Conservation (phyloP, 2,797 vertebrate genomes). For the Calcarius lapponicus region DNA sequence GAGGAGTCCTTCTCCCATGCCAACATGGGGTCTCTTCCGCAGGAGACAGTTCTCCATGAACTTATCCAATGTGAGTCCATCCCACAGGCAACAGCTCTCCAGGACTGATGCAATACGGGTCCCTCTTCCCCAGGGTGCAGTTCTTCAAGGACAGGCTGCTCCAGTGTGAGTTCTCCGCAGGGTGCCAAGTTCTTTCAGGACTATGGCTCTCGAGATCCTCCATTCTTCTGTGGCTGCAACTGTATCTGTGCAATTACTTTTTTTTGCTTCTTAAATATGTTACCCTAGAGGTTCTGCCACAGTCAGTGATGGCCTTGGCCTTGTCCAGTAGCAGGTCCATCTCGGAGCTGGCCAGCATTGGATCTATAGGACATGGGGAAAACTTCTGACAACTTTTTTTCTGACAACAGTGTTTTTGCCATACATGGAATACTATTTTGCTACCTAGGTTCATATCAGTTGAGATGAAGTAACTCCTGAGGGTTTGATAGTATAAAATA, state of each 20-base stretch:
- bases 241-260: not conserved
- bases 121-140: not conserved
- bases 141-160: not conserved
- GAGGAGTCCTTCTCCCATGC: fast-evolving
- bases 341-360: not conserved
- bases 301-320: not conserved
- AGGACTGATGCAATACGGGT: fast-evolving
- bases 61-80: not conserved
- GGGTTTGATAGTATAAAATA: not conserved
- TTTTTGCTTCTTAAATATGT: not conserved
- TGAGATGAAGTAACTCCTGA: not conserved
- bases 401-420: not conserved
- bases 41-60: not conserved
- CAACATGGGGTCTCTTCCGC: not conserved
- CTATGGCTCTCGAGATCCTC: not conserved
- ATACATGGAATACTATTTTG: not conserved
- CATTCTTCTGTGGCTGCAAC: not conserved
- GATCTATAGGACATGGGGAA: not conserved
- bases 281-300: not conserved
- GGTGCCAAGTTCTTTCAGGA: not conserved
- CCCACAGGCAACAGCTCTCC: not conserved
- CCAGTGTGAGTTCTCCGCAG: too few relatives aligned
- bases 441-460: not conserved
- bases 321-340: not conserved
- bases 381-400: not conserved